Evolutionary conservation across 2,797 vertebrate genomes (phyloP), one percentile per base, ranked within the genome.

Genomic region (Enteromius anoplus): DNA sequence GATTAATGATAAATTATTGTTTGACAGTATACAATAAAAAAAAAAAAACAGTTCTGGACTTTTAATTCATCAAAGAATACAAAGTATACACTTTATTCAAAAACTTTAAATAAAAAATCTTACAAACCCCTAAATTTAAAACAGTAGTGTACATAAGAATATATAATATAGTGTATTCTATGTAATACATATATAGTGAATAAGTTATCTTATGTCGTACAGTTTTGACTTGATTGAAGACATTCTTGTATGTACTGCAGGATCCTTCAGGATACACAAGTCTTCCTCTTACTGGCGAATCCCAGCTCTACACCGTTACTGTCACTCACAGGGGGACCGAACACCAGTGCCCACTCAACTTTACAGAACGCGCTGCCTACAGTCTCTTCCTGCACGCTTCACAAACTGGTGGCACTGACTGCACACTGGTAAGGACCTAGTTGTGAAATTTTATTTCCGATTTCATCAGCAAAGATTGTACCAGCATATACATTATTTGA

Each of bases 211-310:
- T 29, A 71, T 10, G 15, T 19, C 1, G 1, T 8, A 49, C 5
- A 75, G 19, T n/a, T 53, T 42, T 42, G 42, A 42, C 42, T 42
- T 11, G 32, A 53, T 23, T 29, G 69, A 71, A 71, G 14, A 71
- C 2, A 2, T 47, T 71, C 3, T 71, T 64, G 45, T 88, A 86
- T 64, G 37, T 88, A 86, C 75, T 49, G 47, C 90, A 99, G 97
- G 96, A 96, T 84, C 94, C 95, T 83, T 17, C 84, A 47, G 83
- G 90, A 17, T 97, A 98, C 88, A 91, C 91, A 80, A 93, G 83
- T 51, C 84, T 98, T 72, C 85, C 88, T 12, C 84, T 98, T 84
- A 89, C 86, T 5, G 90, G 78, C 19, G 21, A 90, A 42, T 90
- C 80, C 15, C 88, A 93, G 82, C 34, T 64, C 8, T 87, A 93